Conservation (phyloP, 2,888 invertebrate genomes). For the Boloria euphrosyne region DNA sequence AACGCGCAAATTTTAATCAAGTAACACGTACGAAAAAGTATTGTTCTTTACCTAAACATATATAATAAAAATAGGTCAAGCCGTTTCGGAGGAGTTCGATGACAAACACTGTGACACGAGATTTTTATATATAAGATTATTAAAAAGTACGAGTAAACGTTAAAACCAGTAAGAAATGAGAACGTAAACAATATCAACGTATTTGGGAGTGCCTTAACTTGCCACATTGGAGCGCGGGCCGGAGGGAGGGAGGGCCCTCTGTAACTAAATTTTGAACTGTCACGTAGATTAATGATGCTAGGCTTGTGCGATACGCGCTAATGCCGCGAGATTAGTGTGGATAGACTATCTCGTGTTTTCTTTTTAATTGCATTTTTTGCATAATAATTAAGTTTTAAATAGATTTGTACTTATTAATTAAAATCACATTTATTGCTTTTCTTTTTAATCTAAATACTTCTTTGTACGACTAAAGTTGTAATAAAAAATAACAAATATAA, state of each 20-base stretch:
- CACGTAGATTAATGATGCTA: slow-evolving; percentile 83
- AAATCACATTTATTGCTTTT: background rate
- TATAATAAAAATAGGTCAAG: no score
- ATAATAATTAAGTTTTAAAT: slow-evolving; percentile 9
- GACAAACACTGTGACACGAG: no score
- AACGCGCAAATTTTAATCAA: background rate
- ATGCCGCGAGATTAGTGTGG: slow-evolving; percentile 71
- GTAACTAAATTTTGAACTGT: slow-evolving; percentile 83
- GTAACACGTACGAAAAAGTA: background rate
- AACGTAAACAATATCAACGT: slow-evolving; percentile 41
- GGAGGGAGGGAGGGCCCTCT: slow-evolving; percentile 65
- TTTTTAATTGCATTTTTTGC: slow-evolving; percentile 17
- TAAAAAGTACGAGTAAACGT: slow-evolving; percentile 4
- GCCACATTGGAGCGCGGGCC: slow-evolving; percentile 51
- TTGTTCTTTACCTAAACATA: background rate
- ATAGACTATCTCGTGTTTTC: slow-evolving; percentile 44
- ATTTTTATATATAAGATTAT: no score
- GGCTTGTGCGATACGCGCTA: slow-evolving; percentile 82
- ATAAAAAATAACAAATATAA: no score
- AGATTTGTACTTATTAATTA: background rate
- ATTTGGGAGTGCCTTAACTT: slow-evolving; percentile 69
- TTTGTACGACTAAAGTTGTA: no score
- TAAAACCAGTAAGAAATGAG: slow-evolving; percentile 19
- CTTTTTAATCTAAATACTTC: no score
- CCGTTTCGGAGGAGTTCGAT: no score